Evolutionary conservation across 2,113 vertebrate genomes (phyloP).

Genomic region (Myotis davidii): DNA sequence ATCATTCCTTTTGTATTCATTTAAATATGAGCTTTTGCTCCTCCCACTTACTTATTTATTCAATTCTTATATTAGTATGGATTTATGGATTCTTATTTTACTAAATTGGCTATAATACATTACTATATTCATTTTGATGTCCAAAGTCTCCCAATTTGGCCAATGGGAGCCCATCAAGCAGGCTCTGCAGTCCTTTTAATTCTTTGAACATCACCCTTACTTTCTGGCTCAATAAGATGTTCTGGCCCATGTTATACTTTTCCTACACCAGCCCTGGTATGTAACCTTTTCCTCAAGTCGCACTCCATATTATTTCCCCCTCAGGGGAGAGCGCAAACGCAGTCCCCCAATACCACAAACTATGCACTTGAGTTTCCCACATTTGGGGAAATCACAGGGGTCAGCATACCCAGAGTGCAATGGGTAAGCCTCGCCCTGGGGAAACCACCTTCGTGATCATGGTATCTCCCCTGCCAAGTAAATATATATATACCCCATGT

Average conservation of each 20-base stretch:
- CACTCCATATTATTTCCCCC: not conserved
- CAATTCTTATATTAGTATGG: not conserved
- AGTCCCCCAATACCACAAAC: no score
- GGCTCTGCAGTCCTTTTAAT: not conserved
- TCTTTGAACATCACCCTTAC: not conserved
- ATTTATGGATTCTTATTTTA: not conserved
- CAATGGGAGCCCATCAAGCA: not conserved
- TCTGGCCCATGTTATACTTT: not conserved
- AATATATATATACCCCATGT: not conserved
- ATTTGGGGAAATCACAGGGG: no score
- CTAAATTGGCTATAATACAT: not conserved
- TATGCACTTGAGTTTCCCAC: no score
- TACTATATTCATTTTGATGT: not conserved
- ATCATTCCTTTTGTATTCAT: not conserved
- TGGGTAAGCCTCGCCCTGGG: no score
- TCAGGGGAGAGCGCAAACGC: no score
- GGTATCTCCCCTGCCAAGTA: no score
- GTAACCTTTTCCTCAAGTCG: not conserved
- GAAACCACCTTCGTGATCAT: no score
- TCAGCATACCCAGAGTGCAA: no score
- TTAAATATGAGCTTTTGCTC: not conserved
- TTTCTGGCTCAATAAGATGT: not conserved
- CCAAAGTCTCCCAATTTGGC: not conserved
- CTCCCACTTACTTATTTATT: not conserved
- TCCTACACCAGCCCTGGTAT: not conserved